These are phyloP conservation scores for Colinus virginianus DNA, from an alignment of 2,113 vertebrate genomes.

Conservation along the genomic window DNA sequence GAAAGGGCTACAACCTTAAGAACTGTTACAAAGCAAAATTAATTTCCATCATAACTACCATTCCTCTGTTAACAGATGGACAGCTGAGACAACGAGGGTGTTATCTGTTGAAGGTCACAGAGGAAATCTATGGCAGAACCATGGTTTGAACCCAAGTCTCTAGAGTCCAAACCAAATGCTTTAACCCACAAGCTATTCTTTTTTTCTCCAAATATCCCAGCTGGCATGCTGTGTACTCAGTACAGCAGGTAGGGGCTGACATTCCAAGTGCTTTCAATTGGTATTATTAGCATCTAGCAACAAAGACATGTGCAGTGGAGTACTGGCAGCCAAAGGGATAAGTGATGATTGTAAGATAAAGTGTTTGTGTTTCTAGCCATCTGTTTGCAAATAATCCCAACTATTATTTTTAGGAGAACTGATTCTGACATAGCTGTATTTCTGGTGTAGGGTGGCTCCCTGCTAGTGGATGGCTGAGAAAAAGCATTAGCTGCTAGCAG, in stretches of 20 bases:
- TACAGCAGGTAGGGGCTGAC: constrained; percentile 48
- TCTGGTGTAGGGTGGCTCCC: not conserved
- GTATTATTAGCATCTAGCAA: constrained; percentile 30
- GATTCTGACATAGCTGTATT: constrained; percentile 5
- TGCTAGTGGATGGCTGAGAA: not conserved
- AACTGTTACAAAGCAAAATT: not conserved
- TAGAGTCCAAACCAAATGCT: not conserved
- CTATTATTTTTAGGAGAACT: constrained; percentile 40
- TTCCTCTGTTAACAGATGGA: constrained; percentile 45
- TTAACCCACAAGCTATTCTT: not conserved
- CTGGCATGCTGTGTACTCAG: not conserved
- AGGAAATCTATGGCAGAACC: constrained; percentile 30
- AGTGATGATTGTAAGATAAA: constrained; percentile 50
- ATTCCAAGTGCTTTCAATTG: constrained; percentile 37
- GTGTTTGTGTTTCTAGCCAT: constrained; percentile 52
- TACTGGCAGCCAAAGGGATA: constrained; percentile 57
- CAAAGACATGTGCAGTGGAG: constrained; percentile 11
- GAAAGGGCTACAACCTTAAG: not conserved
- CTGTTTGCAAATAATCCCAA: constrained; percentile 68
- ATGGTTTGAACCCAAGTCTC: not conserved
- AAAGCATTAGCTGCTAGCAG: not conserved
- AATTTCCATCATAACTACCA: not conserved
- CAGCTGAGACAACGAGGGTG: not conserved
- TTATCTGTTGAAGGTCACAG: constrained; percentile 25
- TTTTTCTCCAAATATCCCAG: not conserved